Base-by-base conservation (phyloP, 2,797 vertebrate genomes). In the Anisognathus igniventris region DNA sequence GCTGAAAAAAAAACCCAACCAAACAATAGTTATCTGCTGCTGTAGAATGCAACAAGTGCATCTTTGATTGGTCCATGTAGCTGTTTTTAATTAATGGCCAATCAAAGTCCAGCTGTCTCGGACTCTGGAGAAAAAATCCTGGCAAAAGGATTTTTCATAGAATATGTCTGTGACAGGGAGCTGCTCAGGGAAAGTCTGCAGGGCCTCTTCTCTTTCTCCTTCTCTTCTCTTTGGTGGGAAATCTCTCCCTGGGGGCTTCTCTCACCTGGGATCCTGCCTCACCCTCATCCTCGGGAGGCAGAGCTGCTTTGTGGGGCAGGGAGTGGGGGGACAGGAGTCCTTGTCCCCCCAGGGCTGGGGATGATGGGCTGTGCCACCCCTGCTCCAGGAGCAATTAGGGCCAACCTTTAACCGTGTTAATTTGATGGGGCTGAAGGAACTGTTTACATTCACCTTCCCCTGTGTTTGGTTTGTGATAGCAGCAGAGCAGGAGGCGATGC, bases 401-500 rank as follows among this genome's bases (percentile, higher is more conserved):
- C 66, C 0, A 3, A 35, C 65, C 73, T 65, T 72, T 67, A 70
- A 80, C 51, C 2, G 56, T 11, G 80, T 51, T 93, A n/a, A 88
- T 90, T 62, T 40, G 73, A 31, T 30, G 3, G 1, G 70, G 47
- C 90, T 60, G 18, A 10, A 12, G 61, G 39, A 80, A 10, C 27
- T 94, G 93, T 95, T 97, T 96, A 58, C 97, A 47, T 62, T 97
- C 91, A 70, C 90, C 61, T 42, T 91, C 66, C 70, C 35, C 68
- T 2, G 3, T 93, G 94, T 90, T 84, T 90, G 92, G 87, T 95
- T 97, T 95, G 94, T 0, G 67, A 96, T 61, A 95, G 91, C 9
- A 20, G 81, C 70, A 25, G 70, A 42, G 31, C 93, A 95, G 28
- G n/a, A 64, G 95, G 94, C 0, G n/a, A 15, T 90, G 92, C 92